Evolutionary conservation across 2,113 vertebrate genomes (phyloP).

Genomic region (Tyrannus savana): DNA sequence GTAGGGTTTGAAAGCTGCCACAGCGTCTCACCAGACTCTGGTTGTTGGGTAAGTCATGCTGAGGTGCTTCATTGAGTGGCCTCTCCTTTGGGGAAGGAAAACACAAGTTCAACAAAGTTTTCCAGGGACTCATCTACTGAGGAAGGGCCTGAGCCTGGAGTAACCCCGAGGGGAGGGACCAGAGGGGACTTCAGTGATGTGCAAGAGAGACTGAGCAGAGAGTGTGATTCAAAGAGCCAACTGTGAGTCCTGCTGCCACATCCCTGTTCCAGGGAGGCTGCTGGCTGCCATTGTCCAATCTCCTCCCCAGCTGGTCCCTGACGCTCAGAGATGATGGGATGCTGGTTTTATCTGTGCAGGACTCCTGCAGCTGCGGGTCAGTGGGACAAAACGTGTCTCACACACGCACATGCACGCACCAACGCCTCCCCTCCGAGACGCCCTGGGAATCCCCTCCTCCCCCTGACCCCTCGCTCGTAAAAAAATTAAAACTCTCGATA

Average conservation of each 20-base stretch:
- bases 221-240: not conserved
- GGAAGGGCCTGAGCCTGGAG: not conserved
- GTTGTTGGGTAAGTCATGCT: not conserved
- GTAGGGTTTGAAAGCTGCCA: not conserved
- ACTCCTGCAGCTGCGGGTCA: conserved; percentile 41
- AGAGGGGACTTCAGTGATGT: not conserved
- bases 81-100: not conserved
- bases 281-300: not conserved
- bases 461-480: not conserved
- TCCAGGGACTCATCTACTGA: not conserved
- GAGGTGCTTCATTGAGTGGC: accelerated
- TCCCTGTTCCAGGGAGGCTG: not conserved
- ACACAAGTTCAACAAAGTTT: not conserved
- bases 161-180: accelerated
- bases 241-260: accelerated
- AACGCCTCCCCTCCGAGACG: accelerated
- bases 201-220: not conserved
- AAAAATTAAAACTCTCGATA: conserved; percentile 32
- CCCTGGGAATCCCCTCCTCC: not conserved
- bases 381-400: not conserved
- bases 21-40: not conserved
- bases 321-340: accelerated
- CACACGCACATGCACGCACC: not conserved
- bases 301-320: not conserved
- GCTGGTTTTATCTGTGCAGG: not conserved